Conservation (phyloP, 1,140 invertebrate species). For the Nylanderia fulva region DNA sequence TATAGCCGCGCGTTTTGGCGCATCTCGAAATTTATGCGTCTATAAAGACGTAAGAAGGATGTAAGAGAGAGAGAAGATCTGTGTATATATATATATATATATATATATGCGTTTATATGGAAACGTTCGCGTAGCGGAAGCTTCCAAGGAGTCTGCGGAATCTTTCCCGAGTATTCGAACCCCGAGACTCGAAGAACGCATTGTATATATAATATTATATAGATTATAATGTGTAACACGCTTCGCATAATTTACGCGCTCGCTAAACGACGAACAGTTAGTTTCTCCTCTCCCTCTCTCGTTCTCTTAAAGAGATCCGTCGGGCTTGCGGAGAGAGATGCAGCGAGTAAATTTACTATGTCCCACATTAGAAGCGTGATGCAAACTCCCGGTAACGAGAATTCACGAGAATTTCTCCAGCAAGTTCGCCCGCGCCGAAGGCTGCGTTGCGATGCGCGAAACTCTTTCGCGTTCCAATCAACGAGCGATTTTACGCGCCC, state of each 20-base stretch:
- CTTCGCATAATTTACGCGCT: constrained; percentile 41
- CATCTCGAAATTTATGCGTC: constrained; percentile 25
- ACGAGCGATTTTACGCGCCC: neutral
- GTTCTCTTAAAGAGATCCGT: neutral
- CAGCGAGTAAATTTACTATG: constrained; percentile 37
- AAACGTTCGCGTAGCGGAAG: neutral
- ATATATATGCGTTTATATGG: constrained; percentile 9
- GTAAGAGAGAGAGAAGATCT: neutral
- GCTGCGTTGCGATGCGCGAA: neutral
- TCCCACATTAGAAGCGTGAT: constrained; percentile 4
- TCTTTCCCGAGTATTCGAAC: constrained; percentile 13
- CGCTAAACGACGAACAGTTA: neutral
- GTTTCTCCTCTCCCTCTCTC: neutral
- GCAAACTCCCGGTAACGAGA: constrained; percentile 4
- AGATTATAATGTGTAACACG: constrained; percentile 32
- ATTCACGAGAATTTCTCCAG: constrained; percentile 21
- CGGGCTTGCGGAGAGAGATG: neutral
- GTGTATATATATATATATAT: neutral
- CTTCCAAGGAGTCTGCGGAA: neutral
- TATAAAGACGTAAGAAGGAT: neutral
- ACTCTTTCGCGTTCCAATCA: constrained; percentile 16
- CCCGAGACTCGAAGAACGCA: neutral
- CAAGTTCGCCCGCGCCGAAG: neutral
- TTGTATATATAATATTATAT: neutral
- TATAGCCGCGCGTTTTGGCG: neutral